Base-by-base conservation (phyloP, 2,113 vertebrate species). In the Beaufortia kweichowensis region DNA sequence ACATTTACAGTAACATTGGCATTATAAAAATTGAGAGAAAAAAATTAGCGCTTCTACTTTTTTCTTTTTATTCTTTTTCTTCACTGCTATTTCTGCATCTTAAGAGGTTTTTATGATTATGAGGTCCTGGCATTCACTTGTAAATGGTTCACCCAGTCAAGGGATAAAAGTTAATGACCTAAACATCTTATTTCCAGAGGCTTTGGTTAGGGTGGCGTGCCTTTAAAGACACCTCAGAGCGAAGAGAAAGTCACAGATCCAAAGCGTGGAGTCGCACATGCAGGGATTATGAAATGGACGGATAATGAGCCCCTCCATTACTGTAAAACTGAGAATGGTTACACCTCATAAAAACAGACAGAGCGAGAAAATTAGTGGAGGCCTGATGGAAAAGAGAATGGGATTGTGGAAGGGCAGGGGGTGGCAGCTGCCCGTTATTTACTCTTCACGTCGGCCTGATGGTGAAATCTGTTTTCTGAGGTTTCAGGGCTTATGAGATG, bases 141-240 rank as follows among this genome's bases (percentile, higher is more conserved):
- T 87, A 85, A 86, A 84, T 83, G 84, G 67, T 83, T 84, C 71
- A 78, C 80, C 81, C 75, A 75, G 75, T 60, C 59, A 60, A 86
- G 80, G 86, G 85, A 90, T 89, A 87, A 89, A 91, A 90, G 82
- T 90, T 90, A 92, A 89, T 85, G 85, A 86, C 84, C 88, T 86
- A 83, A 83, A 79, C 85, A 84, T 87, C 85, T 89, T 86, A 88
- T 90, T 90, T 88, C 80, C 81, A 80, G 73, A 74, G 66, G 61
- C 76, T 80, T 81, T 41, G 67, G 84, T 86, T 75, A 78, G 82
- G 82, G 76, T 74, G 23, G 67, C 39, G 73, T 84, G 82, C 75
- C 79, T 85, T 80, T 83, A 84, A 86, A 86, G 84, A 81, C 85
- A 86, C 79, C 84, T 81, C 53, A 68, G 78, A 79, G 84, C 46